phyloP scores from a whole-genome alignment of 1,140 invertebrate species.

The Hetaerina americana region DNA sequence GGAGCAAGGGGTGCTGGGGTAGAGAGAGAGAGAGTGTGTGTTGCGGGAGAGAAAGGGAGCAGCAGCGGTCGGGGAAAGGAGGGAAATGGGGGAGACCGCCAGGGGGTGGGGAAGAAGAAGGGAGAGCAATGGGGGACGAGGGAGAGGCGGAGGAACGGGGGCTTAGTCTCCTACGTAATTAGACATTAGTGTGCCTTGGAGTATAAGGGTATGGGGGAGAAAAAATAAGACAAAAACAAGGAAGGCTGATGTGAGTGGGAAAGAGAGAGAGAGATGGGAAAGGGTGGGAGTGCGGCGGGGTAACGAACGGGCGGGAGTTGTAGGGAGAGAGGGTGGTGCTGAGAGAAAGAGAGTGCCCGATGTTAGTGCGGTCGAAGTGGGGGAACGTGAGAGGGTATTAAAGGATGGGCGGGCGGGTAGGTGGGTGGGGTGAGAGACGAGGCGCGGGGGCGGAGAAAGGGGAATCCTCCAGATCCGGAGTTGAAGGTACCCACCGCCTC shows the following conservation, averaged over 20 bases:
- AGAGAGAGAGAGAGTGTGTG: too few species aligned
- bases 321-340: background rate
- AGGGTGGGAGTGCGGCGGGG: too few species aligned
- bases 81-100: too few species aligned
- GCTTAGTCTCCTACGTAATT: background rate
- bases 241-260: too few species aligned
- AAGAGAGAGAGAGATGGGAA: too few species aligned
- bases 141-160: background rate
- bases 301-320: too few species aligned
- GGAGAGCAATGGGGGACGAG: background rate
- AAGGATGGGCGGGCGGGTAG: background rate
- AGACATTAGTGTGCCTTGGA: background rate
- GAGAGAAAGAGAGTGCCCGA: background rate
- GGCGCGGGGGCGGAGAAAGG: background rate
- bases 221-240: too few species aligned
- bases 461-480: background rate
- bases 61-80: too few species aligned
- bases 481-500: background rate
- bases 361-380: background rate
- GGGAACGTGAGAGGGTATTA: background rate
- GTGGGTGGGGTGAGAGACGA: background rate
- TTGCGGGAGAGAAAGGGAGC: too few species aligned
- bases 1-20: too few species aligned
- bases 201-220: too few species aligned
- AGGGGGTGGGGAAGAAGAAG: too few species aligned